Base-by-base conservation (phyloP, 2,797 vertebrate genomes). In the Chrysocyon brachyurus region DNA sequence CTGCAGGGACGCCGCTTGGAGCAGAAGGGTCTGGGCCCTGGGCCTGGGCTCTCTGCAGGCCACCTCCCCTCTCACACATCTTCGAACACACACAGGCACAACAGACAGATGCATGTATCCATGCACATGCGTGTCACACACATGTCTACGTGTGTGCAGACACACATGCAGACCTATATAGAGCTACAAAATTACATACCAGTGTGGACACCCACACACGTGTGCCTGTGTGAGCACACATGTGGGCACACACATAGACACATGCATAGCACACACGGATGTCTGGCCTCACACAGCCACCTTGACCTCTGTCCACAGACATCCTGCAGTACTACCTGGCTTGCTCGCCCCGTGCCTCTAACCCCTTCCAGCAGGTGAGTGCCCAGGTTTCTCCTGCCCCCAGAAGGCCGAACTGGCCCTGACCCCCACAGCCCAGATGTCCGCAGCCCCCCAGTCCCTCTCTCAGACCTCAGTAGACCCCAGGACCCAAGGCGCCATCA, bases 331-430 rank as follows among this genome's bases (percentile, higher is more conserved):
- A 99, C 98, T 99, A 99, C 98, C 99, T 99, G 12, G 98, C 98
- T 91, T 99, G 99, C 97, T 99, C 98, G 40, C 95, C 99, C 96
- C 99, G 99, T 2, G 99, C 99, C 92, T 96, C 98, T 93, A 99
- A 99, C 98, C 99, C 99, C 87, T 99, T 99, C 98, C 99, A 99
- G 98, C 99, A 99, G 98, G 98, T 99, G 98, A 98, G 98, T 63
- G 72, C 54, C 6, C 12, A 0, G 0, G 54, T 77, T 10, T 2
- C 78, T 17, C 33, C 56, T 6, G 14, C 19, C n/a, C 14, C 22
- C 1, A 12, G 11, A 22, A 31, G 19, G 11, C 22, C 46, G 0
- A 28, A 5, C 19, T 3, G 86, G n/a, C 28, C 26, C n/a, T 2
- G 63, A 12, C 1, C 28, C 56, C 64, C 36, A 0, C 28, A 6